These are phyloP conservation scores for Danaus melanippus DNA, from an alignment of 1,140 invertebrate genomes.

Conservation along the genomic window DNA sequence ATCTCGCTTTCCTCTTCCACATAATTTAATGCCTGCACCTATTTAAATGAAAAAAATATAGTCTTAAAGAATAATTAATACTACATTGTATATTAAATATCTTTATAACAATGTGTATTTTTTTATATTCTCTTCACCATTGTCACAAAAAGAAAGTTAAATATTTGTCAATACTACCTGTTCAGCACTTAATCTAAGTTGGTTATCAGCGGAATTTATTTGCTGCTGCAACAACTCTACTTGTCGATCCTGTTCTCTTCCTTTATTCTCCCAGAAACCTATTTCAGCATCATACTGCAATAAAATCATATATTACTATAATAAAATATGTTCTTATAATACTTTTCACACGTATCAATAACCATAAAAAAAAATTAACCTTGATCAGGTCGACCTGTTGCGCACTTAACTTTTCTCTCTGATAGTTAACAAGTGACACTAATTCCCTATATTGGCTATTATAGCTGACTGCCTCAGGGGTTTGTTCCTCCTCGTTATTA, in stretches of 20 bases:
- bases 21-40: conserved; percentile 83
- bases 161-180: conserved; percentile 70
- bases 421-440: conserved; percentile 89
- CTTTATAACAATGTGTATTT: neutral
- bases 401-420: conserved; percentile 88
- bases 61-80: neutral
- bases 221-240: conserved; percentile 88
- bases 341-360: no score
- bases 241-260: conserved; percentile 87
- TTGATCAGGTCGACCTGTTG: conserved; percentile 93
- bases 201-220: conserved; percentile 82
- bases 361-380: conserved; percentile 59
- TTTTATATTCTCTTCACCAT: neutral
- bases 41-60: conserved; percentile 8
- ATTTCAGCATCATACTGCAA: conserved; percentile 90
- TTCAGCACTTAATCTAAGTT: conserved; percentile 82
- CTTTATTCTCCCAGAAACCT: conserved; percentile 89
- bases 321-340: no score
- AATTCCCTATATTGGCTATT: conserved; percentile 82
- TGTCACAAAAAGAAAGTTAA: neutral
- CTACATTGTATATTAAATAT: neutral
- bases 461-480: conserved; percentile 63
- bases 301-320: neutral
- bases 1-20: conserved; percentile 91
- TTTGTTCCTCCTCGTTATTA: conserved; percentile 34